phyloP scores from a whole-genome alignment of 2,797 vertebrate genomes.

The Salmo trutta region DNA sequence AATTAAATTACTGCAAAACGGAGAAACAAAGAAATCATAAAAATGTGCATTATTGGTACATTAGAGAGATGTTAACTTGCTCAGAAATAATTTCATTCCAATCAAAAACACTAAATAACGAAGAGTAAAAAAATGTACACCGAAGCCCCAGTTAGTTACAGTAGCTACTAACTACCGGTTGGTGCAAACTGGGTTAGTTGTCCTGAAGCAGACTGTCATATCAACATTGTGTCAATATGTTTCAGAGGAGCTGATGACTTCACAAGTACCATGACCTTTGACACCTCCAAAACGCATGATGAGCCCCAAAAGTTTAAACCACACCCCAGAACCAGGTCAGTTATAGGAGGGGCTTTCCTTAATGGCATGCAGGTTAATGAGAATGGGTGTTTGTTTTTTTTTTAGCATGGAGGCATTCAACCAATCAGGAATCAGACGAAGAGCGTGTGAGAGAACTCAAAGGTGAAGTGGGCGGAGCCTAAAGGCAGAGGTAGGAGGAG shows the following conservation, averaged over 20 bases:
- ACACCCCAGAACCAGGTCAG: slow-evolving; percentile 38
- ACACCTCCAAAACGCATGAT: slow-evolving; percentile 44
- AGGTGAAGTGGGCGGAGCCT: slow-evolving; percentile 67
- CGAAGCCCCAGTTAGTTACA: slow-evolving; percentile 66
- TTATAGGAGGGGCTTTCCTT: slow-evolving; percentile 51
- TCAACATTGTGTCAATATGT: background rate
- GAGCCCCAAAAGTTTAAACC: slow-evolving; percentile 47
- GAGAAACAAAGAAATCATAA: slow-evolving; percentile 77
- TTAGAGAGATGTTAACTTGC: slow-evolving; percentile 42
- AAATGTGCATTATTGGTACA: slow-evolving; percentile 69
- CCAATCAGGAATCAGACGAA: slow-evolving; percentile 44
- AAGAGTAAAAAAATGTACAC: slow-evolving; percentile 21
- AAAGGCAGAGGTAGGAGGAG: slow-evolving; percentile 80
- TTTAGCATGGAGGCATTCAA: slow-evolving; percentile 73
- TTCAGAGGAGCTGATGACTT: slow-evolving; percentile 62
- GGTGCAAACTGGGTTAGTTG: slow-evolving; percentile 67
- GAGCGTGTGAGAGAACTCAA: slow-evolving; percentile 48
- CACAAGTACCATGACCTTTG: slow-evolving; percentile 66
- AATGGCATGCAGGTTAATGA: slow-evolving; percentile 72
- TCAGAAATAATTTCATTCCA: slow-evolving; percentile 41
- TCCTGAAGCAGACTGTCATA: slow-evolving; percentile 40
- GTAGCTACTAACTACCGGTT: slow-evolving; percentile 35
- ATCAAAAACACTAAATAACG: slow-evolving; percentile 32
- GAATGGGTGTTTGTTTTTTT: slow-evolving; percentile 30
- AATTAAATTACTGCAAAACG: slow-evolving; percentile 89